Evolutionary conservation across 2,113 vertebrate genomes (phyloP).

Genomic region (Pica pica): DNA sequence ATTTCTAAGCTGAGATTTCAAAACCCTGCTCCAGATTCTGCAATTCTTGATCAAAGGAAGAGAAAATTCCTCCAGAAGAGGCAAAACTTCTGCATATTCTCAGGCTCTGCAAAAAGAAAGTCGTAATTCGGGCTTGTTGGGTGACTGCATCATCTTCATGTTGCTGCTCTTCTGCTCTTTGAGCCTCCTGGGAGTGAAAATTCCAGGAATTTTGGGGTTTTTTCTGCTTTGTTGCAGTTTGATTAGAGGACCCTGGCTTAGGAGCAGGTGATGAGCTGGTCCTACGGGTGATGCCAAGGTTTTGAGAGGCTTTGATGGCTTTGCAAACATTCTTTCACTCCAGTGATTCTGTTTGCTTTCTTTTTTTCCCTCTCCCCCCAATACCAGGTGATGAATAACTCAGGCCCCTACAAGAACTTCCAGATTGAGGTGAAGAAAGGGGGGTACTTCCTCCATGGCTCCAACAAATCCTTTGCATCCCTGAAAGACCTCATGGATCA

Average conservation of each 20-base stretch:
- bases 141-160: background rate
- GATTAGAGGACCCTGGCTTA: background rate
- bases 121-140: background rate
- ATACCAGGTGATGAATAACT: constrained; percentile 41
- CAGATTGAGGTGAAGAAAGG: constrained; percentile 85
- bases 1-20: background rate
- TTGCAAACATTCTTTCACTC: background rate
- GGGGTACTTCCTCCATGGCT: constrained; percentile 83
- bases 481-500: constrained; percentile 88
- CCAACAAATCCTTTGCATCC: constrained; percentile 74
- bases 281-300: background rate
- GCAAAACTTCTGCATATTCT: background rate
- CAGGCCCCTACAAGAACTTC: constrained; percentile 93
- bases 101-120: background rate
- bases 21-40: background rate
- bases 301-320: background rate
- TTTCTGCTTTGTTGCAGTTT: background rate
- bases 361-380: background rate
- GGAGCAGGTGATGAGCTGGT: background rate
- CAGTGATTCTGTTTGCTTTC: background rate
- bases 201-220: background rate
- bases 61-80: background rate
- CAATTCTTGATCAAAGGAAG: background rate
- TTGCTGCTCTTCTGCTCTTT: background rate
- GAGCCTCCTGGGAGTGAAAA: background rate